These are phyloP conservation scores for Apocrypta bakeri DNA, from an alignment of 1,140 invertebrate genomes.

Conservation along the genomic window DNA sequence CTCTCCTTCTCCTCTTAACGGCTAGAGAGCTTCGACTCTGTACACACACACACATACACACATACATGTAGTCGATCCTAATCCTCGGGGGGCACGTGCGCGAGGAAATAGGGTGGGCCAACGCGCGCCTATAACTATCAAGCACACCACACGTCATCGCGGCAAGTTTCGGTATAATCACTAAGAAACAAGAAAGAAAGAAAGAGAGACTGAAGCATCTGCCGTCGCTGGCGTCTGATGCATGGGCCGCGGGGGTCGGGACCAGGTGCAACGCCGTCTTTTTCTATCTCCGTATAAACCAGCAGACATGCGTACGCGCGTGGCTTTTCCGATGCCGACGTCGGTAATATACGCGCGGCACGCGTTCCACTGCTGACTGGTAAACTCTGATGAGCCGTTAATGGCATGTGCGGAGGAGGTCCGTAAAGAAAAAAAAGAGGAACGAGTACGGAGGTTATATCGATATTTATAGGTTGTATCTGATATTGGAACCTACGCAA, in stretches of 20 bases:
- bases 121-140: background rate
- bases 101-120: constrained; percentile 24
- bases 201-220: constrained; percentile 54
- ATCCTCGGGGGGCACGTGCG: constrained; percentile 35
- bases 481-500: no score
- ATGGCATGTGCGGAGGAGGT: background rate
- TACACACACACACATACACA: background rate
- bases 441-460: background rate
- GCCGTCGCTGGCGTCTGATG: constrained; percentile 44
- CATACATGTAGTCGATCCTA: background rate
- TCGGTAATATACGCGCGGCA: constrained; percentile 28
- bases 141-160: background rate
- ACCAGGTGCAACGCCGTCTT: constrained; percentile 60
- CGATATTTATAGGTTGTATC: background rate
- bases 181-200: background rate
- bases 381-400: background rate
- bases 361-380: background rate
- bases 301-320: background rate
- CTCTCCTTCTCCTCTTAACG: background rate
- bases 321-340: constrained; percentile 56
- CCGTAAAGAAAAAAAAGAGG: constrained; percentile 2
- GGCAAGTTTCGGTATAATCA: constrained; percentile 18
- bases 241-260: constrained; percentile 62
- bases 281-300: background rate
- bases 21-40: background rate